These are phyloP conservation scores for Alexandromys oeconomus DNA, from an alignment of 2,797 vertebrate species.

Conservation along the genomic window DNA sequence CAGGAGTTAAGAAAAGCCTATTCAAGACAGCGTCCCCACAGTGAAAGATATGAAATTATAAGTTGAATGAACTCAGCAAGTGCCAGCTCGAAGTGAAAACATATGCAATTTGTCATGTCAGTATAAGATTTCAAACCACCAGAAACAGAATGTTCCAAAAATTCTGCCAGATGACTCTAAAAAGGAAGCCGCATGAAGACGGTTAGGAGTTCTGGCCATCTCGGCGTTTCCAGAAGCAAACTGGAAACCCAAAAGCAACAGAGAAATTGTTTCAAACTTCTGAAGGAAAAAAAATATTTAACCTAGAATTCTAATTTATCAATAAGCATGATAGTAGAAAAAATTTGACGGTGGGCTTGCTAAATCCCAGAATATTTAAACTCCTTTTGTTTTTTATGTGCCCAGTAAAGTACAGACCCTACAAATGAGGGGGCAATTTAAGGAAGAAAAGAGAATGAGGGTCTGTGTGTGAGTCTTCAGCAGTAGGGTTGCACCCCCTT, in stretches of 20 bases:
- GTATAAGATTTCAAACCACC: conserved; percentile 33
- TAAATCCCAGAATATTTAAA: conserved; percentile 51
- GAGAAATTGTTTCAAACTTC: not conserved
- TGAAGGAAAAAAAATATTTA: conserved; percentile 20
- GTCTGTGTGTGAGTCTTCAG: not conserved
- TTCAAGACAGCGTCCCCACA: not conserved
- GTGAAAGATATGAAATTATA: not conserved
- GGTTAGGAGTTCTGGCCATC: not conserved
- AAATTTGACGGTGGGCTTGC: not conserved
- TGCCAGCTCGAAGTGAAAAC: conserved; percentile 2
- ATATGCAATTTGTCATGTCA: not conserved
- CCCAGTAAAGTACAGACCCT: not conserved
- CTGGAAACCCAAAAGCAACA: not conserved
- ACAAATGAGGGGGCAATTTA: not conserved
- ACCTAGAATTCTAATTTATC: conserved; percentile 30
- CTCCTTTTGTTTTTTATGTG: not conserved
- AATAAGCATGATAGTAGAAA: not conserved
- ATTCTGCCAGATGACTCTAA: not conserved
- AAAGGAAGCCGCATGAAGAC: not conserved
- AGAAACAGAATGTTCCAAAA: conserved; percentile 16
- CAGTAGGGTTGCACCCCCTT: not conserved
- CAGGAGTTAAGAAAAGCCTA: not conserved
- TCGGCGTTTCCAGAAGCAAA: not conserved
- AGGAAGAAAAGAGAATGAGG: not conserved
- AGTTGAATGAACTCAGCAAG: not conserved